Percentiles rank a stretch among this genome's conserved stretches.
Conservation (phyloP, 2,113 vertebrate genomes). For the Charadrius vociferus region DNA sequence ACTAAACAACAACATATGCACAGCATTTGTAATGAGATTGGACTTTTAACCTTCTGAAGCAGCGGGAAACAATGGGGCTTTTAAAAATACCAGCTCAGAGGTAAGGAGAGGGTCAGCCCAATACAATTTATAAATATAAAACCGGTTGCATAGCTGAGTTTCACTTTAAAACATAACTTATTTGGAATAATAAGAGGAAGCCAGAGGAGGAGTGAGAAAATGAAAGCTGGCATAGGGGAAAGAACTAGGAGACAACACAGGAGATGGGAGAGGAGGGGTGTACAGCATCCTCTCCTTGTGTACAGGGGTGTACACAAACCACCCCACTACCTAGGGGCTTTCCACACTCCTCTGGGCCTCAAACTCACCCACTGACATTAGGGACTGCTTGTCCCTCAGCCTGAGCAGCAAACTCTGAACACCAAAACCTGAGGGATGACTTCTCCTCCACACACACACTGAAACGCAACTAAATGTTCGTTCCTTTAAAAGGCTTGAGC, state of each 20-base stretch:
- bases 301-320: too few species aligned
- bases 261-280: neutral
- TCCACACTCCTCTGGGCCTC: neutral
- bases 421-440: neutral
- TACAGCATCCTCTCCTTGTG: neutral
- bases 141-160: conserved; percentile 22
- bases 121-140: conserved; percentile 44
- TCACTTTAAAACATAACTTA: conserved; percentile 12
- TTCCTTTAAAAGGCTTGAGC: neutral
- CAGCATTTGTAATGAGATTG: conserved; percentile 43
- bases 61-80: conserved; percentile 40
- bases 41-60: conserved; percentile 66
- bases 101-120: conserved; percentile 65
- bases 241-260: neutral
- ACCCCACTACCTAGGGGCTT: neutral
- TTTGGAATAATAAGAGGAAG: conserved; percentile 7
- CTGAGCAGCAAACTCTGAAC: neutral
- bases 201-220: neutral
- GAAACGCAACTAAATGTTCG: neutral
- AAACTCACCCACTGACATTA: neutral
- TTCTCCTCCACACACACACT: neutral
- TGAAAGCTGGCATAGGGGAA: neutral
- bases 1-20: conserved; percentile 66
- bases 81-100: conserved; percentile 69
- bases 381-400: neutral